Base-by-base conservation (phyloP, 2,797 vertebrate genomes). In the Enteromius viviparus region DNA sequence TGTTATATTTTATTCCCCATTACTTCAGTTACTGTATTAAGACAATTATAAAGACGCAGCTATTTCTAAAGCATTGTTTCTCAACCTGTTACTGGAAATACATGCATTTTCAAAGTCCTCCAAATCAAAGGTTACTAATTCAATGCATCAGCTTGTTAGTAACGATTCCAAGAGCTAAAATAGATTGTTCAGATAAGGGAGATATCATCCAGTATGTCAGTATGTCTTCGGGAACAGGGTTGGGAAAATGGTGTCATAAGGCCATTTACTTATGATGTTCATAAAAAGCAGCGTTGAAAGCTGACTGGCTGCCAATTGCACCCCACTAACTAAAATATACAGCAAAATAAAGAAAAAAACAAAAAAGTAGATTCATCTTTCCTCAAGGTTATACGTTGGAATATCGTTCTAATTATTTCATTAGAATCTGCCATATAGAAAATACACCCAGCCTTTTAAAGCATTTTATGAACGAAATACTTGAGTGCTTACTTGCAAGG, bases 281-380 rank as follows among this genome's bases (percentile, higher is more conserved):
- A 71, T 26, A 34, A 42, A 58, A 76, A 17, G 21, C 11, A 34
- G 2, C 32, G 37, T 19, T 14, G 74, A 76, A 58, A 76, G 19
- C 9, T 6, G 29, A 53, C 19, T 51, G 26, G 34, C 10, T 68
- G 4, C n/a, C 37, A 68, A 19, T 3, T 49, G 26, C 47, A 74
- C 47, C 17, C 9, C 71, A 11, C 47, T 34, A 53, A 34, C 8
- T n/a, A n/a, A 75, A 75, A 55, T 19, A 42, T 6, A 37, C 21
- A 32, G 4, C 32, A 23, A 12, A 74, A 74, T 15, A 74, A 74
- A 34, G 7, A 34, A 53, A 29, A 29, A 26, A 40, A 7, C 19
- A 71, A 26, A 17, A 32, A 21, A 37, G 70, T 19, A 74, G 47
- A 53, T 74, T 53, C 9, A 53, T 51, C 47, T 53, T 74, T 74